A percentile compares a stretch with the other conserved stretches of the same genome.
Evolutionary conservation across 2,888 invertebrate genomes (phyloP).

Genomic region (Eupithecia abbreviata): DNA sequence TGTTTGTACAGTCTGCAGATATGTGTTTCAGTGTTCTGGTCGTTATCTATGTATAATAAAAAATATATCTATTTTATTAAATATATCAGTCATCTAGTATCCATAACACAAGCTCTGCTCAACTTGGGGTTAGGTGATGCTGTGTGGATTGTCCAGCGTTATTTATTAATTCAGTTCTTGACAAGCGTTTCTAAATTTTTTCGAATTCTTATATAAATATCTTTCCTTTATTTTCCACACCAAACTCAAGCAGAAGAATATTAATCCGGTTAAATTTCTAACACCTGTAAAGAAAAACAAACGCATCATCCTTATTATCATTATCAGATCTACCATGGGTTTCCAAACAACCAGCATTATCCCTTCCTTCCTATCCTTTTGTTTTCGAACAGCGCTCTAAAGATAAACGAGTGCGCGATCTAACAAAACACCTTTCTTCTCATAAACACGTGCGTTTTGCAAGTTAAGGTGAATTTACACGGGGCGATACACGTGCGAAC

Average conservation of each 20-base stretch:
- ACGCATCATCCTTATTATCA: not conserved
- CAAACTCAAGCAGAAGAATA: not conserved
- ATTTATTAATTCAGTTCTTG: not conserved
- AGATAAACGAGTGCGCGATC: not conserved
- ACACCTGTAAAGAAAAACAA: not conserved
- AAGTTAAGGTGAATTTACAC: not conserved
- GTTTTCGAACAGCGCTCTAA: not conserved
- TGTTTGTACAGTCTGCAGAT: too few species aligned
- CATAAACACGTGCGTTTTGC: conserved; percentile 2
- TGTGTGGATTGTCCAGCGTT: too few species aligned
- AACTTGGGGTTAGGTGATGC: too few species aligned
- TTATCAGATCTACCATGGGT: not conserved
- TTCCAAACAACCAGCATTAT: not conserved
- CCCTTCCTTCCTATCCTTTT: not conserved
- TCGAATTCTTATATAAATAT: too few species aligned
- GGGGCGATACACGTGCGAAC: not conserved
- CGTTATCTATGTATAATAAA: too few species aligned
- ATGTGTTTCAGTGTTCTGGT: too few species aligned
- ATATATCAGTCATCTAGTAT: too few species aligned
- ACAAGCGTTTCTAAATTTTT: not conserved
- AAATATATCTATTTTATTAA: too few species aligned
- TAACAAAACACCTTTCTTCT: not conserved
- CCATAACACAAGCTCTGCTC: too few species aligned
- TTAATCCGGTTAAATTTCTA: not conserved
- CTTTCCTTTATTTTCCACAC: too few species aligned